Evolutionary conservation across 2,888 invertebrate genomes (phyloP).

Genomic region (Dyspetes luteomarginatus): DNA sequence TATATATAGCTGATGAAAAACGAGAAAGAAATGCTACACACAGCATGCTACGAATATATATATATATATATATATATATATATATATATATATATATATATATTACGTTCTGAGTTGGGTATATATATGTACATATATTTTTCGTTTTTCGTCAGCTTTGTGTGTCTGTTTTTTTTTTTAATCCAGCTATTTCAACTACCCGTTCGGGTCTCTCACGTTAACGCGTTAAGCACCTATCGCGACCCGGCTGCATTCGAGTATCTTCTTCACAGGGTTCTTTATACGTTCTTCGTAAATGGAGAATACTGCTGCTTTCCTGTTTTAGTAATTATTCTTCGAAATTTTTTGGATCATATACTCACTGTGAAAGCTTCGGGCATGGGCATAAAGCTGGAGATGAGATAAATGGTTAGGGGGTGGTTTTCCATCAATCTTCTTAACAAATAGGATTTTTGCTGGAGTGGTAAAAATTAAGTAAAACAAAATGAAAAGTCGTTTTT

Average conservation of each 20-base stretch:
- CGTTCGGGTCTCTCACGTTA: conserved; percentile 41
- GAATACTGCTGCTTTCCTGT: not conserved
- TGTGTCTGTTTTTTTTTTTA: conserved; percentile 11
- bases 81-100: conserved; percentile 6
- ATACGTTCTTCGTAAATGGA: conserved; percentile 11
- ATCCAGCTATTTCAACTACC: conserved; percentile 20
- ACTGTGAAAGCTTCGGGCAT: not conserved
- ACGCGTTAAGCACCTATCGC: conserved; percentile 58
- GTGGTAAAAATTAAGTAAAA: too few relatives aligned
- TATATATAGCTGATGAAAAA: not conserved
- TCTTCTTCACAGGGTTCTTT: conserved; percentile 56
- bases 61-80: not conserved
- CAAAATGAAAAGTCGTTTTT: too few relatives aligned
- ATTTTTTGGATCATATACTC: not conserved
- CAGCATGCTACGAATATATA: not conserved
- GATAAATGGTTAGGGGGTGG: not conserved
- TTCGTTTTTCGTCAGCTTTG: conserved; percentile 1
- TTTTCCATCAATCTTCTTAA: too few relatives aligned
- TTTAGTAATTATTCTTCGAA: conserved; percentile 13
- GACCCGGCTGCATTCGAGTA: conserved; percentile 36
- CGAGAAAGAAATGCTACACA: not conserved
- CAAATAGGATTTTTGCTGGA: too few relatives aligned
- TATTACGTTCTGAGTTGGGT: not conserved
- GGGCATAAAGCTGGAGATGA: too few relatives aligned
- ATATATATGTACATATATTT: conserved; percentile 27